Evolutionary conservation across 1,140 invertebrate species (phyloP), one percentile per base, ranked within the genome.

Genomic region (Brachionus asplanchnoidis): DNA sequence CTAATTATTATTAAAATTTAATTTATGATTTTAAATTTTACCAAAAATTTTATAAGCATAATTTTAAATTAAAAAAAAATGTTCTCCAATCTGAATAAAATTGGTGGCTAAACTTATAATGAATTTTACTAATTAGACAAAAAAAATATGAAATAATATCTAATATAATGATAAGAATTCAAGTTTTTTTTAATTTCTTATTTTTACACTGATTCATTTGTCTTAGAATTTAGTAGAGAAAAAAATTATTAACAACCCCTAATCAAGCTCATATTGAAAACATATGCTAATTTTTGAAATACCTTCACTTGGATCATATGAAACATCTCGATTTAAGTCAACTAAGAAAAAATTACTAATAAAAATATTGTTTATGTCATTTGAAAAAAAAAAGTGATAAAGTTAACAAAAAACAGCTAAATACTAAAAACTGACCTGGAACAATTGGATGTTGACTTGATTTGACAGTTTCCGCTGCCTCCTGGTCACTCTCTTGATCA

Each of bases 241-340:
- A 20, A 20, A 20, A 20, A 20, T 60, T 68, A 32, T 68, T 32
- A 68, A 68, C 66, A 68, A 32, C 32, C 26, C 32, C 12, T 32
- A 17, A 32, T 14, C 28, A 40, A 68, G 26, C 66, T 32, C 26
- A 68, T 68, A 68, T 36, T 32, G 0, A 68, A 32, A 68, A 68
- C 14, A 42, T 42, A 60, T 42, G 68, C 36, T 40, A 42, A 40
- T 73, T 73, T 32, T 28, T 36, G 3, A 40, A 73, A 73, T 82
- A 82, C 79, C 79, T 82, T 82, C 79, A 68, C 50, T 82, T 68
- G 60, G 79, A 65, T 82, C 79, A 44, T 68, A 56, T 17, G 46
- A 65, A 44, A 65, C 65, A 44, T 82, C 28, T 65, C 46, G 42
- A 36, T 60, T 56, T 32, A 40, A 80, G 20, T 80, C 78, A 40